Conservation (phyloP, 2,888 invertebrate species). For the Athalia circularis region DNA sequence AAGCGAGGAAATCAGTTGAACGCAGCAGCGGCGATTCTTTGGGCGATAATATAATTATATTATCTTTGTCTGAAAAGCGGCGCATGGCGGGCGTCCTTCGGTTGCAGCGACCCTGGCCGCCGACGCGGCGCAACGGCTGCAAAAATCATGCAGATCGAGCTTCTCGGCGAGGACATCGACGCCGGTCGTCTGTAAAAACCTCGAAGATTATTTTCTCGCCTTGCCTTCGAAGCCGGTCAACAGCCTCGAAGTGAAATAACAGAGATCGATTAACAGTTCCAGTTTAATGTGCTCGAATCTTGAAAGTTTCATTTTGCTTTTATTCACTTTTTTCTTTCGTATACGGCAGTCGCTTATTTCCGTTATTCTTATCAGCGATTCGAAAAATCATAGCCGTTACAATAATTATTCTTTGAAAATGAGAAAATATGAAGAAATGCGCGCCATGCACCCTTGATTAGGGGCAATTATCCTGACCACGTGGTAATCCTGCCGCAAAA, state of each 20-base stretch:
- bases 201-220: neutral
- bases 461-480: too few relatives aligned
- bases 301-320: too few relatives aligned
- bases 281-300: neutral
- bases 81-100: neutral
- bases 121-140: neutral
- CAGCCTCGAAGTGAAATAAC: neutral
- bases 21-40: too few relatives aligned
- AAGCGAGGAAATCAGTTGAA: too few relatives aligned
- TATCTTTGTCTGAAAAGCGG: too few relatives aligned
- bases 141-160: neutral
- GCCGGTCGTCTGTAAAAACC: slow-evolving; percentile 4
- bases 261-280: neutral
- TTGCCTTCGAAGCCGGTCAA: neutral
- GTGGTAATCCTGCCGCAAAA: too few relatives aligned
- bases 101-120: neutral
- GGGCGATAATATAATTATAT: too few relatives aligned
- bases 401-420: too few relatives aligned
- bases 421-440: too few relatives aligned
- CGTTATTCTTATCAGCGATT: too few relatives aligned
- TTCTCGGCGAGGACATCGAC: slow-evolving; percentile 15
- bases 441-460: too few relatives aligned
- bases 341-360: neutral
- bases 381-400: too few relatives aligned
- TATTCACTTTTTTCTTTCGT: neutral